Percentiles rank a stretch among this genome's conserved stretches.
These are phyloP conservation scores for Tragulus kanchil DNA, from an alignment of 2,113 vertebrate genomes.

Conservation along the genomic window DNA sequence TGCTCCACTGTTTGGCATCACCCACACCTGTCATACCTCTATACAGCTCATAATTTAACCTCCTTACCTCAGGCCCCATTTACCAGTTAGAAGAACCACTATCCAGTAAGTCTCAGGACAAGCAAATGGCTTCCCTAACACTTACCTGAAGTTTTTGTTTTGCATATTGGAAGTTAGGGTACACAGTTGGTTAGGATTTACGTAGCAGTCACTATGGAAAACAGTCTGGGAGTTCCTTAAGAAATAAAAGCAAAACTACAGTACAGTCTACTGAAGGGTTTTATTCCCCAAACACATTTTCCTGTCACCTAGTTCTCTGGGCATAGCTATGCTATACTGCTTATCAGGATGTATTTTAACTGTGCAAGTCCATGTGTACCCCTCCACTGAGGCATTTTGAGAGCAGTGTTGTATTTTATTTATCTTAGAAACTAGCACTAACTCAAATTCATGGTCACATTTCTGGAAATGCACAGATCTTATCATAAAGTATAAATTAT, in stretches of 20 bases:
- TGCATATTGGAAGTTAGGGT: background rate
- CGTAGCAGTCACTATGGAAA: background rate
- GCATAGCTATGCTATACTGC: background rate
- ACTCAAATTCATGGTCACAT: background rate
- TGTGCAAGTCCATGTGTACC: background rate
- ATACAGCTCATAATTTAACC: background rate
- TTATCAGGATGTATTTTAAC: background rate
- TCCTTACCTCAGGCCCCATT: background rate
- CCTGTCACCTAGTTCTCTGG: background rate
- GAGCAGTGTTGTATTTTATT: slow-evolving; percentile 35
- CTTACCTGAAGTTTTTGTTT: background rate
- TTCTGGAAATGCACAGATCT: background rate
- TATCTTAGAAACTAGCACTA: background rate
- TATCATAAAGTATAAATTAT: background rate
- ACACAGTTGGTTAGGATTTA: background rate
- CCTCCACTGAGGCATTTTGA: background rate
- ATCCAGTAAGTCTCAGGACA: background rate
- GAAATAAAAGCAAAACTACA: background rate
- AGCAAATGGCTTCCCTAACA: background rate
- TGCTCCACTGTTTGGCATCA: background rate
- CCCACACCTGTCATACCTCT: background rate
- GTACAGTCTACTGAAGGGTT: background rate
- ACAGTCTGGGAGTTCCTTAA: background rate
- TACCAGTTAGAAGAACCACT: background rate
- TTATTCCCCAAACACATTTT: background rate